Evolutionary conservation across 2,113 vertebrate species (phyloP).

Genomic region (Rhea americana): DNA sequence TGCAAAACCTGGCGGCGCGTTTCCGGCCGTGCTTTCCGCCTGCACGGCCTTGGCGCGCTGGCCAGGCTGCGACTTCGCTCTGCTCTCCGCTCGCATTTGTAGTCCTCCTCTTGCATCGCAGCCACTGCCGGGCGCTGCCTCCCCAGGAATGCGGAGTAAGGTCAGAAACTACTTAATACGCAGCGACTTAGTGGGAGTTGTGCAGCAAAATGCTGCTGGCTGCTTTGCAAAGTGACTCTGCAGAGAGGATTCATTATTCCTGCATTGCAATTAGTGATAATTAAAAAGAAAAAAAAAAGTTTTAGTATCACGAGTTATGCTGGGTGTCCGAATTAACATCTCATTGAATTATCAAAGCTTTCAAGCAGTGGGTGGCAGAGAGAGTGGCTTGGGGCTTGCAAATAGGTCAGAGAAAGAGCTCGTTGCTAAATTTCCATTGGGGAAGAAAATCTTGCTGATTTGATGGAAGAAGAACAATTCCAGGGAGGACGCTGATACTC

Average conservation of each 20-base stretch:
- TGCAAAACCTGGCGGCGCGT: too few relatives aligned
- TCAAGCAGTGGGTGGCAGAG: conserved; percentile 35
- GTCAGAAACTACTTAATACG: neutral
- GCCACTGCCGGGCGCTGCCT: neutral
- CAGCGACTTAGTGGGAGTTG: neutral
- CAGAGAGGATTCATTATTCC: neutral
- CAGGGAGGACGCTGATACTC: neutral
- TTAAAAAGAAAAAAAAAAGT: neutral
- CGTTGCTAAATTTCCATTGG: conserved; percentile 37
- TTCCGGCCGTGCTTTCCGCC: too few relatives aligned
- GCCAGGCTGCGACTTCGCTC: neutral
- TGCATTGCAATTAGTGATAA: conserved; percentile 42
- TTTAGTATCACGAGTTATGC: neutral
- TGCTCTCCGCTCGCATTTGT: neutral
- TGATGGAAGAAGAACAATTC: conserved; percentile 27
- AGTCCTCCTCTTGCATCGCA: neutral
- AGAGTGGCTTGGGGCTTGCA: conserved; percentile 54
- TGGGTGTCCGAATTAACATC: conserved; percentile 58
- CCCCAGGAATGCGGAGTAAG: neutral
- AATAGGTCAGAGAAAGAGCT: conserved; percentile 61
- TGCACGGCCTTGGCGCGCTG: too few relatives aligned
- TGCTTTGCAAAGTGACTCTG: neutral
- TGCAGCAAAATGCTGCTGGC: neutral
- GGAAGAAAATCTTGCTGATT: conserved; percentile 61
- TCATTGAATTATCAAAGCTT: conserved; percentile 62